A percentile compares a stretch with the other conserved stretches of the same genome.
These are phyloP conservation scores for Peromyscus polionotus DNA, from an alignment of 2,113 vertebrate species.

Conservation along the genomic window DNA sequence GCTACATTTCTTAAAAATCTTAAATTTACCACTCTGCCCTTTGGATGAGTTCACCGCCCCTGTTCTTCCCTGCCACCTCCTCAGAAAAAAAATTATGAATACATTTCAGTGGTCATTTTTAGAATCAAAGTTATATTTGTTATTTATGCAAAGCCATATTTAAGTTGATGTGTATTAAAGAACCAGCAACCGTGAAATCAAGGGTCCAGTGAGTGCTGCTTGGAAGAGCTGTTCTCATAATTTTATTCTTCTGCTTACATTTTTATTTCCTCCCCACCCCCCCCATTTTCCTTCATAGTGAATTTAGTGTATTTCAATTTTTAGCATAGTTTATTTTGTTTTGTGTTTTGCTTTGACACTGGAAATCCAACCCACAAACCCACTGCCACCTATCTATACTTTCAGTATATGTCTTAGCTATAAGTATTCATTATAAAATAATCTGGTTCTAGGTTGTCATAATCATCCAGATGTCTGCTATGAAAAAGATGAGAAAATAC, in stretches of 20 bases:
- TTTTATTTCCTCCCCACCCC: background rate
- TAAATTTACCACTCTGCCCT: background rate
- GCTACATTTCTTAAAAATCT: background rate
- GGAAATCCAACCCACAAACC: background rate
- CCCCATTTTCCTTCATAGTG: background rate
- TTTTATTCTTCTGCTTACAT: background rate
- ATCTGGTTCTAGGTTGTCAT: conserved; percentile 46
- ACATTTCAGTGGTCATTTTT: conserved; percentile 40
- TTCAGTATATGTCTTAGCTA: conserved; percentile 51
- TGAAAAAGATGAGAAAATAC: conserved; percentile 16
- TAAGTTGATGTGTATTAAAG: conserved; percentile 37
- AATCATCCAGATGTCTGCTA: conserved; percentile 43
- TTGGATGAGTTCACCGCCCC: background rate
- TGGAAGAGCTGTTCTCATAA: background rate
- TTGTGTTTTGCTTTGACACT: background rate
- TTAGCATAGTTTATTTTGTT: background rate
- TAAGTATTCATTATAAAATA: conserved; percentile 66
- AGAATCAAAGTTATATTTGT: conserved; percentile 37
- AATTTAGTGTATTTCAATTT: conserved; percentile 56
- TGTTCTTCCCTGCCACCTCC: background rate
- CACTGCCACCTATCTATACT: background rate
- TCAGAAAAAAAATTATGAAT: background rate
- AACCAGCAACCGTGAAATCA: conserved; percentile 14
- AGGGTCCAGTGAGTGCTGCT: background rate
- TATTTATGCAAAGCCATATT: conserved; percentile 27